Conservation (phyloP, 1,140 invertebrate genomes). For the Anoplophora glabripennis region DNA sequence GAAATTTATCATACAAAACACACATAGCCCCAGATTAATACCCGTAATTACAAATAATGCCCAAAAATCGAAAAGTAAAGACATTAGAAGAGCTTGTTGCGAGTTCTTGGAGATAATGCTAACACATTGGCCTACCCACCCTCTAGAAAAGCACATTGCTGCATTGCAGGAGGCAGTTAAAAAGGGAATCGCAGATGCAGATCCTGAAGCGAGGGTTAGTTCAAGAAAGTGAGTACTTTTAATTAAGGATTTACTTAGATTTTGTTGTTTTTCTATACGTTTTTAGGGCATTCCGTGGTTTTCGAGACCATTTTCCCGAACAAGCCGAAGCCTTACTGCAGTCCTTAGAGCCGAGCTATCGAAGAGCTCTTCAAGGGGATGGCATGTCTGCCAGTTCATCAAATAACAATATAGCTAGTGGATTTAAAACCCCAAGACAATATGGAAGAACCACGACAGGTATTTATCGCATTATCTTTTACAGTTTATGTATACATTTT, state of each 20-base stretch:
- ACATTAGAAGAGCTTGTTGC: conserved; percentile 78
- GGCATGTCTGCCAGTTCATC: conserved; percentile 53
- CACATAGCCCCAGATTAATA: conserved; percentile 79
- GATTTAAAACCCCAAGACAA: conserved; percentile 34
- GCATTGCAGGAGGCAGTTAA: conserved; percentile 82
- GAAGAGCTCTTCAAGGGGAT: conserved; percentile 75
- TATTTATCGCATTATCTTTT: conserved; percentile 14
- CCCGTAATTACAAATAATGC: conserved; percentile 81
- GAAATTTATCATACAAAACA: conserved; percentile 86
- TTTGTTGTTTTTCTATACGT: conserved; percentile 8
- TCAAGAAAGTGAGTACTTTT: conserved; percentile 63
- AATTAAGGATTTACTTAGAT: conserved; percentile 1
- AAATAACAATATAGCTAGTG: conserved; percentile 51
- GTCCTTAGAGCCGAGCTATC: conserved; percentile 78
- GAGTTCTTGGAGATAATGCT: conserved; percentile 85
- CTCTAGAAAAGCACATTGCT: conserved; percentile 78
- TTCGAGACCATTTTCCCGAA: conserved; percentile 86
- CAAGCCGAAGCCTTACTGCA: conserved; percentile 83
- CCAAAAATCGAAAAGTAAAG: conserved; percentile 82
- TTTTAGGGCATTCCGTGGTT: conserved; percentile 84
- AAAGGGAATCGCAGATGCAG: conserved; percentile 88
- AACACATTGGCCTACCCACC: conserved; percentile 77
- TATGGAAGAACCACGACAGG: conserved; percentile 39
- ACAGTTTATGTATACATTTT: background rate
- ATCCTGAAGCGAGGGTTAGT: conserved; percentile 77